A percentile compares a stretch with the other conserved stretches of the same genome.
phyloP scores from a whole-genome alignment of 2,113 vertebrate species.

The Acanthisitta chloris region DNA sequence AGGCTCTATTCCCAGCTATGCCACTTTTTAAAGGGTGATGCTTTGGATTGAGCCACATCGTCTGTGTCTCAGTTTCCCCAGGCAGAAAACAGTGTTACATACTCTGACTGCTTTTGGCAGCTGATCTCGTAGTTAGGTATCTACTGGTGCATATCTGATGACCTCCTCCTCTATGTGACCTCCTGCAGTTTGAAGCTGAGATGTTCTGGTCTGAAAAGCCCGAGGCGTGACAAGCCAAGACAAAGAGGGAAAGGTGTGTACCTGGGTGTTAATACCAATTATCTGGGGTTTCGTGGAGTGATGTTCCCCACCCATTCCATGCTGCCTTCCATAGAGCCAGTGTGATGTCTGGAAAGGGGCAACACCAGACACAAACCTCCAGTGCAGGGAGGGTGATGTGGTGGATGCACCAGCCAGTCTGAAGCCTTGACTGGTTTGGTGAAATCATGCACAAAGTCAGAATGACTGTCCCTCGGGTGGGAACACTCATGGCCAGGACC shows the following conservation, averaged over 20 bases:
- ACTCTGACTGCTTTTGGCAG: not conserved
- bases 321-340: not conserved
- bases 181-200: not conserved
- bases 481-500: not conserved
- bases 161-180: not conserved
- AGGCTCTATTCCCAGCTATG: not conserved
- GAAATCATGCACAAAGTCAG: not conserved
- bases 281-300: not conserved
- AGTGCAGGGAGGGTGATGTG: fast-evolving
- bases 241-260: not conserved
- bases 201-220: not conserved
- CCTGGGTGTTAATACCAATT: not conserved
- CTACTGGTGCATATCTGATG: not conserved
- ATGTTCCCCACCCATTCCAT: not conserved
- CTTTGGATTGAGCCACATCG: not conserved
- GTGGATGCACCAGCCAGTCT: not conserved
- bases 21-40: not conserved
- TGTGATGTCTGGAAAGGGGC: not conserved
- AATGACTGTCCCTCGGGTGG: fast-evolving
- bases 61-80: not conserved
- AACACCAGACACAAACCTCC: not conserved
- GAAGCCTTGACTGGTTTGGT: not conserved
- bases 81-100: not conserved
- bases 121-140: not conserved
- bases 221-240: not conserved